These are phyloP conservation scores for Papilio helenus DNA, from an alignment of 1,140 invertebrate genomes.

Conservation along the genomic window DNA sequence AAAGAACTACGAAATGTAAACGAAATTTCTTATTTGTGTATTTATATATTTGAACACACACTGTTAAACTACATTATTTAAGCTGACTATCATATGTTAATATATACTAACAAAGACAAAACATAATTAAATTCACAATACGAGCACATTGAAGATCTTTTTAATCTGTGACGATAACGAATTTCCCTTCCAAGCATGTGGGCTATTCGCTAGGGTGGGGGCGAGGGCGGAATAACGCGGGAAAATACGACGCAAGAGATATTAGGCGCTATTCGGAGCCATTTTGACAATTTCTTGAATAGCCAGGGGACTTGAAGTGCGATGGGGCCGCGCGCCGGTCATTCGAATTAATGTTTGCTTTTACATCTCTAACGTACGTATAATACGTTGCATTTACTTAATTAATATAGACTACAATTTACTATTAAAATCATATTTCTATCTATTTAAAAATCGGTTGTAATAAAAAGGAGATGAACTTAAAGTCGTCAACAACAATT, in stretches of 20 bases:
- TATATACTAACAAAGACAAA: not conserved
- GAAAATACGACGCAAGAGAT: constrained; percentile 51
- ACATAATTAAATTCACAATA: not conserved
- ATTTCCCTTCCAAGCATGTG: constrained; percentile 35
- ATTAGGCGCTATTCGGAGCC: constrained; percentile 51
- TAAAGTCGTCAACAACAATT: no score
- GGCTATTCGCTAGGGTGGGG: constrained; percentile 40
- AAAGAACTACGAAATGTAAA: no score
- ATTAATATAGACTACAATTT: not conserved
- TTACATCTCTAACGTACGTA: constrained; percentile 26
- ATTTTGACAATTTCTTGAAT: constrained; percentile 65
- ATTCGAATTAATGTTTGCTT: constrained; percentile 44
- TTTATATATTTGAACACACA: no score
- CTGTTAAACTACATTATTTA: not conserved
- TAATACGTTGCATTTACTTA: not conserved
- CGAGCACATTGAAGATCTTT: constrained; percentile 2
- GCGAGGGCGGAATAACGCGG: constrained; percentile 46
- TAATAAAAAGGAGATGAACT: no score
- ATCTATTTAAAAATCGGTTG: not conserved
- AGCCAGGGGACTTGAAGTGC: constrained; percentile 53
- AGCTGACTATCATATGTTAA: not conserved
- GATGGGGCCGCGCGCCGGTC: constrained; percentile 40
- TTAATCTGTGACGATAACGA: constrained; percentile 33
- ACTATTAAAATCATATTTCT: not conserved
- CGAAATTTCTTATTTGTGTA: no score